Conservation (phyloP, 1,140 invertebrate species). For the Ptiloglossa arizonensis region DNA sequence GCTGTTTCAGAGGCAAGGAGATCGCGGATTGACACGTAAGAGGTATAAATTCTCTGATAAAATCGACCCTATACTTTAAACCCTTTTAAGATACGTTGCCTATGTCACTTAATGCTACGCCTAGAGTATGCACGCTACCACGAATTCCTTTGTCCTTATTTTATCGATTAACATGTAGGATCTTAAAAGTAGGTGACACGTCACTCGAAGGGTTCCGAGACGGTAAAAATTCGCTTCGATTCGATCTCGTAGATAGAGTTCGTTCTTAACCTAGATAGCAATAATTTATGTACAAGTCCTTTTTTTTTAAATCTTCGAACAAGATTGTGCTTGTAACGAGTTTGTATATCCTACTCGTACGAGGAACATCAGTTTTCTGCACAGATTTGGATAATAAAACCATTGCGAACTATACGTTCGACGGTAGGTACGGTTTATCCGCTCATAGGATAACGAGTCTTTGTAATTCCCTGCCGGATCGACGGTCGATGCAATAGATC, state of each 20-base stretch:
- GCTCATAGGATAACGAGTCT: neutral
- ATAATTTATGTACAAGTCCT: constrained; percentile 29
- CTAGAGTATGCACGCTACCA: constrained; percentile 44
- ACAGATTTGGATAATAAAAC: neutral
- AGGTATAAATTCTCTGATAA: constrained; percentile 28
- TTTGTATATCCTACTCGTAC: neutral
- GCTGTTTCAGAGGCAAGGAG: neutral
- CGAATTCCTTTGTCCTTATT: constrained; percentile 28
- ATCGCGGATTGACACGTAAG: constrained; percentile 7
- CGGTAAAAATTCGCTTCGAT: constrained; percentile 30
- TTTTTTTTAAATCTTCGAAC: neutral
- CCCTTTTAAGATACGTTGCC: constrained; percentile 12
- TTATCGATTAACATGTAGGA: constrained; percentile 39
- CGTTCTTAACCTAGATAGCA: neutral
- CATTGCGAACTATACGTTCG: neutral
- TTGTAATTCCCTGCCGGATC: neutral
- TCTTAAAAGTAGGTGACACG: constrained; percentile 15
- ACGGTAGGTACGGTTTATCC: neutral
- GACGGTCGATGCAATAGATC: no score
- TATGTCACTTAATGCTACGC: constrained; percentile 43
- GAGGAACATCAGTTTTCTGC: neutral
- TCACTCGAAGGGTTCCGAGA: constrained; percentile 1
- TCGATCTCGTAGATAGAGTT: neutral
- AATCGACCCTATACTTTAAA: constrained; percentile 36
- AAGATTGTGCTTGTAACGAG: neutral